Evolutionary conservation across 2,797 vertebrate species (phyloP), one percentile per base, ranked within the genome.

Genomic region (Cryptoprocta ferox): DNA sequence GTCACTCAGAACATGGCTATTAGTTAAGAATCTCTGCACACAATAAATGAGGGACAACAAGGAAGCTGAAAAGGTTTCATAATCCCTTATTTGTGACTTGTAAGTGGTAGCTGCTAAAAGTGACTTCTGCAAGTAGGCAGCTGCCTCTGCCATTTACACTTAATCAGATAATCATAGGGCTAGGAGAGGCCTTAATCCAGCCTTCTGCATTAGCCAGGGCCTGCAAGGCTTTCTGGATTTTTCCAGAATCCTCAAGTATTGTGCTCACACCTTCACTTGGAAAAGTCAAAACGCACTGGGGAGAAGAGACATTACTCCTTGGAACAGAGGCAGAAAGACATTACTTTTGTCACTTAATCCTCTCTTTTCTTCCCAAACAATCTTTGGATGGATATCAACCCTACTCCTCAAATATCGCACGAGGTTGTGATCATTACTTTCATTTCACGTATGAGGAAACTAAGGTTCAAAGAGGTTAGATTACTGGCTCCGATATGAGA

Each of bases 1-100:
- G 86, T 86, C 68, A 30, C 89, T 91, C 32, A 32, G 78, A 97
- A 63, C 48, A 6, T 0, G n/a, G 56, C 83, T 90, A 81, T 94
- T 96, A 92, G 95, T 89, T 93, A 91, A 96, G 94, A 81, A 78
- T 93, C 93, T 93, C 66, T 56, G 56, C 37, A 42, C 89, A 93
- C 63, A 78, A 95, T 78, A 45, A 83, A 42, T 37, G 32, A 96
- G 6, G 28, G 83, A 19, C 82, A 89, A 59, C 81, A 97, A 92
- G 93, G 88, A 75, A 35, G 48, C 45, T 18, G 48, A 76, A 53
- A 97, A 81, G 75, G 71, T 75, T 75, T 79, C 37, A 5, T 85
- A 84, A 87, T 95, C 75, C 94, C 94, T 83, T 80, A 91, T 80
- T 97, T 95, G 95, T 91, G 95, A 94, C 88, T 97, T 70, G 39